These are phyloP conservation scores for Atractosteus spatula DNA, from an alignment of 2,113 vertebrate species.

Conservation along the genomic window DNA sequence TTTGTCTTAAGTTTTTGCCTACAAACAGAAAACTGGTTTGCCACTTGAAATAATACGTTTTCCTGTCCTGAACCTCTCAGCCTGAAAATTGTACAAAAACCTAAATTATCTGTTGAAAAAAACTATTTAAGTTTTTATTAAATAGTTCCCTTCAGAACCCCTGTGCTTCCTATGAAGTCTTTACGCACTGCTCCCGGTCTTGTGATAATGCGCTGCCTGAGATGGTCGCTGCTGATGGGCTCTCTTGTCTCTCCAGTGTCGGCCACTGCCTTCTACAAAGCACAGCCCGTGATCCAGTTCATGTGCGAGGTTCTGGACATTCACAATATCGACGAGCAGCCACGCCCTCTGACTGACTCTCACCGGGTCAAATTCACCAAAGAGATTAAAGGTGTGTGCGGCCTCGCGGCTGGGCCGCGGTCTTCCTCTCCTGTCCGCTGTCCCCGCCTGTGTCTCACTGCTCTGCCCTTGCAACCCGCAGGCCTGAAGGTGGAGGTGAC, in stretches of 20 bases:
- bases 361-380: slow-evolving; percentile 99
- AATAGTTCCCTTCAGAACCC: no score
- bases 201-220: no score
- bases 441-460: background rate
- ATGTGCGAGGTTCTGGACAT: slow-evolving; percentile 99
- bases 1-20: no score
- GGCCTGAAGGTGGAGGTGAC: slow-evolving; percentile 99
- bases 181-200: no score
- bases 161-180: no score
- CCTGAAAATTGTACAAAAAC: no score
- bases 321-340: slow-evolving; percentile 98
- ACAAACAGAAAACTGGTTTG: no score
- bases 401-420: background rate
- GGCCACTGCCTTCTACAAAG: slow-evolving; percentile 99
- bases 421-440: background rate
- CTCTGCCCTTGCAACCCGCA: slow-evolving; percentile 37
- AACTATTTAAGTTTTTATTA: no score
- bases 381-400: slow-evolving; percentile 94
- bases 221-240: background rate
- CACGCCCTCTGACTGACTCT: slow-evolving; percentile 95
- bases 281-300: slow-evolving; percentile 98
- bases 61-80: no score
- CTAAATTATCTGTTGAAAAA: no score
- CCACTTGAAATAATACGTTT: no score
- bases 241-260: slow-evolving; percentile 71